Evolutionary conservation across 2,888 invertebrate genomes (phyloP), one percentile per base, ranked within the genome.

Genomic region (Ephialtes manifestator): DNA sequence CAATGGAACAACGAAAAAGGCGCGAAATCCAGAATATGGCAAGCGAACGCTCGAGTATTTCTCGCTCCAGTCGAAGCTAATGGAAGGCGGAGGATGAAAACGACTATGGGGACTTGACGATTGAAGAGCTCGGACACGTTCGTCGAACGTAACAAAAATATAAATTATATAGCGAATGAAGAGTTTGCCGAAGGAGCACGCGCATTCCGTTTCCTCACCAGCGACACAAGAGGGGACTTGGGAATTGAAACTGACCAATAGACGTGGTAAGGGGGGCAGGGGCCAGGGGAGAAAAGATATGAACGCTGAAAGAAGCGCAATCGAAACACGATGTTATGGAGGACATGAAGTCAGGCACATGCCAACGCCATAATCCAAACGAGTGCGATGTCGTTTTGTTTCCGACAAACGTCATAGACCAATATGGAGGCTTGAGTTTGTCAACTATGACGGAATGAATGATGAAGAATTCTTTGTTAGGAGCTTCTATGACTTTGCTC

Each of bases 121-220:
- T 90, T 90, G 88, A 87, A 88, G 91, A 93, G 91, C 91, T 92
- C 91, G 90, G 90, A 89, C 93, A 93, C 93, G 93, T 93, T 92
- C 92, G 89, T 85, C 87, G 92, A 89, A 92, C 93, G 92, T 90
- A 90, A 91, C 88, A 90, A 90, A 93, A 93, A 93, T 93, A 93
- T 82, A 76, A 85, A 85, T 85, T 85, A 85, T 79, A 55, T 78
- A 78, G 78, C 84, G 74, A 24, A 31, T 46, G 67, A 55, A 51
- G 48, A 82, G 67, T 71, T 79, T 72, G 81, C 75, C 65, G 43
- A 79, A 51, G 70, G 75, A 70, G 75, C 75, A 48, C 67, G 63
- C 74, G 74, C 74, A 75, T 78, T 81, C 79, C 70, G 78, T 85
- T 82, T 85, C 79, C 82, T 85, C 72, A 43, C 39, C 71, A 55